Evolutionary conservation across 92 coral and sea anemone genomes (phyloP).

Genomic region (Parazoanthus swiftii): DNA sequence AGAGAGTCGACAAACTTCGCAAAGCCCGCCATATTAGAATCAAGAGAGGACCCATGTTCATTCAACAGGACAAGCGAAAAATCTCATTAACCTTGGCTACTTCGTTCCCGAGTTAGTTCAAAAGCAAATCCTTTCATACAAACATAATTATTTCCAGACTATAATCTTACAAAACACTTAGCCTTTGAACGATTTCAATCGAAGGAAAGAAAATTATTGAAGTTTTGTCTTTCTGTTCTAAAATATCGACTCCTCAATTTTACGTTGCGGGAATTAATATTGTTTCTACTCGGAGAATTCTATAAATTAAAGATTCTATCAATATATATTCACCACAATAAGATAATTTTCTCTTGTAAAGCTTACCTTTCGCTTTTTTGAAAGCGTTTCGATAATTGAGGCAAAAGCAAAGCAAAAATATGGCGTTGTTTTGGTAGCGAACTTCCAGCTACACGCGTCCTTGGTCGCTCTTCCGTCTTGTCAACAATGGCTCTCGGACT

Average conservation of each 20-base stretch:
- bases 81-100: neutral
- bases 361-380: neutral
- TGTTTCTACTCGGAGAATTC: neutral
- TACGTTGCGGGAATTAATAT: neutral
- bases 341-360: neutral
- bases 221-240: neutral
- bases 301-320: neutral
- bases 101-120: neutral
- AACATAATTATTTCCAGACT: neutral
- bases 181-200: neutral
- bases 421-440: neutral
- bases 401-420: neutral
- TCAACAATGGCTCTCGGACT: neutral
- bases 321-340: neutral
- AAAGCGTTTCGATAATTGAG: neutral
- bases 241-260: neutral
- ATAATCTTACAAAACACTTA: neutral
- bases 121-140: no score
- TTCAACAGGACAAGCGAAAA: neutral
- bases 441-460: neutral
- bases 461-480: neutral
- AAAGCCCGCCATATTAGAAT: neutral
- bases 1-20: neutral
- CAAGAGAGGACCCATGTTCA: neutral
- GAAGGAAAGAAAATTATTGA: neutral